Conservation (phyloP, 2,113 vertebrate species). For the Triplophysa tibetana region DNA sequence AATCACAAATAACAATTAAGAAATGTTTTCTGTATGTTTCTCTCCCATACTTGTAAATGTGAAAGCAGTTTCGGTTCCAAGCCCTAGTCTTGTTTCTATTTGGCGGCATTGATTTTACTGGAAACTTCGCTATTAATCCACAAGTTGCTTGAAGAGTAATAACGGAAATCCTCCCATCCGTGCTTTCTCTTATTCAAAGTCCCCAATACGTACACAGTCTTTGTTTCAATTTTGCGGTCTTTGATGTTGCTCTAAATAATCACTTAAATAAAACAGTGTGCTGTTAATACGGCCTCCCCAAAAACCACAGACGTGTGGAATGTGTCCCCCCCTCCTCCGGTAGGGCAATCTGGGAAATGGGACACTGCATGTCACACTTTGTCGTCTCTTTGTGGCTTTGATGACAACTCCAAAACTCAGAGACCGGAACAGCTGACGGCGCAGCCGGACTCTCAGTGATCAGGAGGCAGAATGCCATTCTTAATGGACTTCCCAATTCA, state of each 20-base stretch:
- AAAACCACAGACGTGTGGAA: constrained; percentile 54
- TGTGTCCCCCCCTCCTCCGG: constrained; percentile 33
- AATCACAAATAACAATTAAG: no score
- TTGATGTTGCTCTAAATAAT: constrained; percentile 18
- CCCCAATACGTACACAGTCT: not conserved
- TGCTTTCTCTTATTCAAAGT: not conserved
- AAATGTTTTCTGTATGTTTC: no score
- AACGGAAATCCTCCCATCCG: not conserved
- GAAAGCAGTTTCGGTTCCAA: no score
- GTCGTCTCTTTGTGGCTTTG: constrained; percentile 44
- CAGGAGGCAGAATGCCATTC: not conserved
- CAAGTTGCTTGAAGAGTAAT: not conserved
- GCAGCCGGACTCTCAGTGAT: not conserved
- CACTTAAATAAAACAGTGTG: constrained; percentile 54
- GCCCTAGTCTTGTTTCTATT: not conserved
- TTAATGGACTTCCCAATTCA: constrained; percentile 13
- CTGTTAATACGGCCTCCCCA: constrained; percentile 46
- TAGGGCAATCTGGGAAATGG: constrained; percentile 16
- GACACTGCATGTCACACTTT: constrained; percentile 24
- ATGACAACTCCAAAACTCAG: constrained; percentile 44
- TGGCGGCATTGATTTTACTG: not conserved
- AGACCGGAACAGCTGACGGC: constrained; percentile 7
- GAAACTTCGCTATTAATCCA: not conserved
- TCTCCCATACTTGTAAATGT: no score
- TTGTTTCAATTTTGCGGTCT: not conserved